Conservation (phyloP, 2,888 invertebrate species). For the Andrena hattorfiana region DNA sequence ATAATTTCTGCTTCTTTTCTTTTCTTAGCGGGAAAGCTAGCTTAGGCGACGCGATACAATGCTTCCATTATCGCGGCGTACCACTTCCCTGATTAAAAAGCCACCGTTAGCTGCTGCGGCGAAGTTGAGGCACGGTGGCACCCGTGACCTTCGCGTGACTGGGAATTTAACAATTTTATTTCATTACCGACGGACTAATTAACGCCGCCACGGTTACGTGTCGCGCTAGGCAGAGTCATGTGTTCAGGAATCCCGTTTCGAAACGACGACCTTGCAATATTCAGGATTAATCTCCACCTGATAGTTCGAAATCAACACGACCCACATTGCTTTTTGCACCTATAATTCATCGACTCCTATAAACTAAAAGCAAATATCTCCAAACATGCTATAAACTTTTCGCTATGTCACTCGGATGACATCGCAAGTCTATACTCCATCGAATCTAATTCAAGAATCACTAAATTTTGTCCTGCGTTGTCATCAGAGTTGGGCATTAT, state of each 20-base stretch:
- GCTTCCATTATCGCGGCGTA: conserved; percentile 71
- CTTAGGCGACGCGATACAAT: conserved; percentile 8
- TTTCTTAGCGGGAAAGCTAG: background rate
- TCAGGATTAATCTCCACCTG: background rate
- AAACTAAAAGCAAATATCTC: no score
- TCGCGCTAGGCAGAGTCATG: background rate
- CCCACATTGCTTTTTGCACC: background rate
- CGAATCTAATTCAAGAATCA: no score
- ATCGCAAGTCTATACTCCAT: no score
- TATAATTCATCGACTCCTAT: background rate
- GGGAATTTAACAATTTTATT: conserved; percentile 69
- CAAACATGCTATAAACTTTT: no score
- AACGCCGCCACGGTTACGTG: conserved; percentile 33
- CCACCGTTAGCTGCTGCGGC: conserved; percentile 43
- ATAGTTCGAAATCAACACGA: background rate
- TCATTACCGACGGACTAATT: conserved; percentile 61
- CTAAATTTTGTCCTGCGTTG: no score
- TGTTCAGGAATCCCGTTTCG: background rate
- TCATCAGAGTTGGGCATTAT: no score
- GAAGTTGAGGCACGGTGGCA: conserved; percentile 54
- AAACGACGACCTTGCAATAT: conserved; percentile 17
- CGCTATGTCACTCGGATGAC: no score
- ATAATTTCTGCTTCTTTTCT: background rate
- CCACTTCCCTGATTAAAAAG: conserved; percentile 79
- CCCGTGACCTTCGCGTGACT: conserved; percentile 80